A percentile compares a stretch with the other conserved stretches of the same genome.
phyloP scores from a whole-genome alignment of 2,888 invertebrate genomes.

The Galerucella calmariensis region DNA sequence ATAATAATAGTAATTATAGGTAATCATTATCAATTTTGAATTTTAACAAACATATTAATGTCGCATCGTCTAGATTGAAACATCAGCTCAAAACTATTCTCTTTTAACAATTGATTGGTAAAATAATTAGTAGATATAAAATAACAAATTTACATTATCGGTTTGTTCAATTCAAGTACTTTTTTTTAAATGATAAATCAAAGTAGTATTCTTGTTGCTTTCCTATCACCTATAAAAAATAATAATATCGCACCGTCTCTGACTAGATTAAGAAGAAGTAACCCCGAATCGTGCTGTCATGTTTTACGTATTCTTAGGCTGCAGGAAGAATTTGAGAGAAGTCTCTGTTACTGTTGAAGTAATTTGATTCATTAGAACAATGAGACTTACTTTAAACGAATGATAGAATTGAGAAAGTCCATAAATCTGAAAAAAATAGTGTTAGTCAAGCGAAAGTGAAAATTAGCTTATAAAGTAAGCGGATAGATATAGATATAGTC shows the following conservation, averaged over 20 bases:
- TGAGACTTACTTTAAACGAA: conserved; percentile 17
- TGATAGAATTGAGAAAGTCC: conserved; percentile 19
- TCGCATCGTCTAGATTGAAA: not conserved
- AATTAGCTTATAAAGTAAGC: not conserved
- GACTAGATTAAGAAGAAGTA: not conserved
- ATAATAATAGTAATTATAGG: too few species aligned
- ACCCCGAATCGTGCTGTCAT: not conserved
- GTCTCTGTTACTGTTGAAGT: not conserved
- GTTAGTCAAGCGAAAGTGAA: conserved; percentile 6
- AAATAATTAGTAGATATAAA: too few species aligned
- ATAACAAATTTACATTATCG: too few species aligned
- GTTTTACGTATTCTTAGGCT: not conserved
- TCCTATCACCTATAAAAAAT: not conserved
- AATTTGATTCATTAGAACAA: not conserved
- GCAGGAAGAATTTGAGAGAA: not conserved
- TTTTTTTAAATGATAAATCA: too few species aligned
- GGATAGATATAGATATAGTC: not conserved
- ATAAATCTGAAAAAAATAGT: conserved; percentile 13
- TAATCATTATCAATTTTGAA: too few species aligned
- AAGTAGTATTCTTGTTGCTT: not conserved
- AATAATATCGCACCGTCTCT: not conserved
- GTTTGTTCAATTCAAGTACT: too few species aligned
- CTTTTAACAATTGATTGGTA: too few species aligned
- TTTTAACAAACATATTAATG: not conserved
- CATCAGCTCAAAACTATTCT: too few species aligned